phyloP scores from a whole-genome alignment of 1,140 invertebrate species.

The Drosophila equinoxialis region DNA sequence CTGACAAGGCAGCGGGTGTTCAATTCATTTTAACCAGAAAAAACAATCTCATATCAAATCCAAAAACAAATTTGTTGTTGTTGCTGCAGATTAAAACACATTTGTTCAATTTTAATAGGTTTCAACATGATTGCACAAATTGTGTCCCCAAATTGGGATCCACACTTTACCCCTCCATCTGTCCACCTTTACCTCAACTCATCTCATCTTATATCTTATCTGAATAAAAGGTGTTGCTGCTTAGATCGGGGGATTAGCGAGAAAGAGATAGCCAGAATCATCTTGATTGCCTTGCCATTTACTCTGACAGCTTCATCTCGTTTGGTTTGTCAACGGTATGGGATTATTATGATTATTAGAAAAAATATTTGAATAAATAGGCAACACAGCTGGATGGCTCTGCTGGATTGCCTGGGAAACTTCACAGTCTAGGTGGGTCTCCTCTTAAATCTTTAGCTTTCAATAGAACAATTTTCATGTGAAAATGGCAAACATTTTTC shows the following conservation, averaged over 20 bases:
- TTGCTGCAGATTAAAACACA: constrained; percentile 79
- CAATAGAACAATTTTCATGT: not conserved
- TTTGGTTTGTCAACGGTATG: constrained; percentile 12
- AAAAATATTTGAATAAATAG: constrained; percentile 15
- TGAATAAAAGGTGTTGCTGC: constrained; percentile 50
- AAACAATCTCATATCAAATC: constrained; percentile 61
- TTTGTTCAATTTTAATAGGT: constrained; percentile 79
- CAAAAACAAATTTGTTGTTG: constrained; percentile 34
- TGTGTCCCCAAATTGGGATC: constrained; percentile 25
- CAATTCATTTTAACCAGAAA: constrained; percentile 42
- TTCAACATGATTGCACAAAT: constrained; percentile 71
- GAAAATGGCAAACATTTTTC: constrained; percentile 44
- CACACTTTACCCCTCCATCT: not conserved
- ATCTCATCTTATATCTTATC: constrained; percentile 29
- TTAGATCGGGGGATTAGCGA: constrained; percentile 54
- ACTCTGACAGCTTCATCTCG: constrained; percentile 51
- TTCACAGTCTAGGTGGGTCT: not conserved
- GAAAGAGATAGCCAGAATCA: constrained; percentile 2
- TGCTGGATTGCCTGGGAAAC: constrained; percentile 4
- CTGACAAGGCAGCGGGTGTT: constrained; percentile 67
- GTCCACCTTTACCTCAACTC: not conserved
- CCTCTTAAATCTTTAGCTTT: not conserved
- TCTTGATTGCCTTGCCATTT: constrained; percentile 59
- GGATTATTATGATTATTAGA: constrained; percentile 14
- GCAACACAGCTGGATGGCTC: constrained; percentile 10